A percentile compares a stretch with the other conserved stretches of the same genome.
Conservation (phyloP, 2,797 vertebrate species). For the Odontamblyopus lacepedii region DNA sequence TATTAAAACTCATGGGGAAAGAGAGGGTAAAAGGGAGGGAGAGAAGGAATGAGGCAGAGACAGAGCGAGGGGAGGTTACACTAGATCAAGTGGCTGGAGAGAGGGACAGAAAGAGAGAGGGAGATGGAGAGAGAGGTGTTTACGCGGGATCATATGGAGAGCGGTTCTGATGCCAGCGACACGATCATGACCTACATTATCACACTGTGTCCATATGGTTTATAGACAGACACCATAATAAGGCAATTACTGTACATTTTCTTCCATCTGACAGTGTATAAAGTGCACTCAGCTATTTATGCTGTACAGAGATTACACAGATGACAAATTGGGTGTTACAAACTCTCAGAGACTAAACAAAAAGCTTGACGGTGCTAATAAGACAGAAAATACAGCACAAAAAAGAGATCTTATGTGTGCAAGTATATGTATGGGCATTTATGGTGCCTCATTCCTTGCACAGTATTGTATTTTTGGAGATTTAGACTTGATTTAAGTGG, state of each 20-base stretch:
- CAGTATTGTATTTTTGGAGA: too few species aligned
- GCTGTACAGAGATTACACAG: slow-evolving; percentile 12
- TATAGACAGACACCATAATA: not conserved
- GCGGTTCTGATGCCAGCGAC: slow-evolving; percentile 15
- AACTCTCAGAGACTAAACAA: not conserved
- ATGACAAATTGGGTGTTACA: slow-evolving; percentile 8
- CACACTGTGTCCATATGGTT: not conserved
- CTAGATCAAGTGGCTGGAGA: too few species aligned
- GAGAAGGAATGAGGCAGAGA: too few species aligned
- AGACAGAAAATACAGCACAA: not conserved
- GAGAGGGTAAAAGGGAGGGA: too few species aligned
- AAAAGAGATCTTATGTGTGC: too few species aligned
- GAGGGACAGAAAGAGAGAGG: too few species aligned
- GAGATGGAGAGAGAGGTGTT: slow-evolving; percentile 11
- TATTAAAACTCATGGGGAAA: too few species aligned
- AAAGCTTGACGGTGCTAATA: not conserved
- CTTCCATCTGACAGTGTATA: not conserved
- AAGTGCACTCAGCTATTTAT: not conserved
- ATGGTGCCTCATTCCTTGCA: too few species aligned
- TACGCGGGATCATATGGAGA: slow-evolving; percentile 30
- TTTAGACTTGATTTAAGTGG: too few species aligned
- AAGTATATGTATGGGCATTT: too few species aligned
- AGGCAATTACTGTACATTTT: not conserved
- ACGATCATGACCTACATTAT: slow-evolving; percentile 10
- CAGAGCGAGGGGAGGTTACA: too few species aligned